Base-by-base conservation (phyloP, 1,140 invertebrate species). In the Heterodera schachtii region DNA sequence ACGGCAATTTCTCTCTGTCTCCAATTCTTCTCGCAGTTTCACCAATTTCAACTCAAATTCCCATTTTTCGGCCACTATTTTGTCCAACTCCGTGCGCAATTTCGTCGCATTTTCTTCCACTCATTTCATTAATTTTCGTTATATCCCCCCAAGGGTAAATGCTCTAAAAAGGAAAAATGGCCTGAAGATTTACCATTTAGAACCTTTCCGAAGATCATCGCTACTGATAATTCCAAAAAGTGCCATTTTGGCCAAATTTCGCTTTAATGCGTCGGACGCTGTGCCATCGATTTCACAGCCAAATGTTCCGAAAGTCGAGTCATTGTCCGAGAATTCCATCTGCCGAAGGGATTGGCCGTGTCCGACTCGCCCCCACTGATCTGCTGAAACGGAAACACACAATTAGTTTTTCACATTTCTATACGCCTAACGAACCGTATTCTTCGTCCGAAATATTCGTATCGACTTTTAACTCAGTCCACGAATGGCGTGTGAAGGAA, bases 1-100 rank as follows among this genome's bases (percentile, higher is more conserved):
- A 13, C 69, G 31, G 5, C n/a, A 21, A 41, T 7, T 46, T 71
- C 44, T 71, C 19, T 71, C 69, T 19, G 69, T 41, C 69, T 46
- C 31, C 19, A 71, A 71, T 5, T 71, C 31, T 31, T 71, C 69
- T 46, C 6, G 8, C 41, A 71, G 41, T 41, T 41, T 8, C 41
- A 46, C 69, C 19, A 71, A 46, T 46, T 71, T 46, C 7, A 71
- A 11, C 44, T 71, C 69, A 41, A 71, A 71, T 71, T 71, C 69
- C 69, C 69, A 64, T 64, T 64, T 64, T 0, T 64, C 57, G 16
- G 57, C 16, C 57, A 64, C 57, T 4, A 64, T 64, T 19, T 19
- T 11, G 57, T 64, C 57, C 57, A 64, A 19, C 16, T 64, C 57
- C 57, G 57, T 19, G 13, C 57, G 57, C 19, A 64, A 64, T 16